Evolutionary conservation across 2,113 vertebrate genomes (phyloP), one percentile per base, ranked within the genome.

Genomic region (Sciurus niger): DNA sequence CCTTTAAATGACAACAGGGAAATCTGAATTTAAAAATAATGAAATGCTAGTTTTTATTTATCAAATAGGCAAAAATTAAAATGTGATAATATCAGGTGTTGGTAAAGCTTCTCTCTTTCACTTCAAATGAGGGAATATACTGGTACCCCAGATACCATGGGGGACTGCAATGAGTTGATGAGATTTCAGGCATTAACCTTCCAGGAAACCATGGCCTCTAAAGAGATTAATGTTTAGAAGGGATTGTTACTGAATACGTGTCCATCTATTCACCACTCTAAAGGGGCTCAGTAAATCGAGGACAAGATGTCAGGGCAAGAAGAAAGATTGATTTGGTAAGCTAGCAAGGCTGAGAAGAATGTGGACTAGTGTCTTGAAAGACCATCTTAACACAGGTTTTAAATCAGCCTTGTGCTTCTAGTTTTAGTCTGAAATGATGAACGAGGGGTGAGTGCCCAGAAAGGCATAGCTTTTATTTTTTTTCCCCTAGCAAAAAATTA

Each of bases 21-120:
- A 82, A 85, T n/a, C 30, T 46, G 13, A 72, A 78, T 73, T 92
- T 85, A 13, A 93, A 95, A 94, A 92, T 83, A 84, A 82, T 2
- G 30, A 92, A 82, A 79, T 86, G 28, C 24, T 8, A 34, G 37
- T 95, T 89, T 82, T 53, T 4, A 40, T 2, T 58, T 34, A 83
- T 70, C 17, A 46, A 20, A 60, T 16, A 46, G 43, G 43, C 37
- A 92, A 30, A 91, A 86, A 25, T 53, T 48, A 73, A 84, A 68
- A 53, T 1, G 8, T 53, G 16, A 14, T 83, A 58, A 37, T 82
- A 28, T 84, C 22, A 14, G 37, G n/a, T 10, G 25, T 40, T 76
- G 55, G 20, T 34, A 32, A 77, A 67, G 40, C 10, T 68, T 16
- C 67, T 53, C 22, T 65, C 8, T 6, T 87, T 67, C 2, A 58